Base-by-base conservation (phyloP, 2,888 invertebrate species). In the Lordiphosa andalusiaca region DNA sequence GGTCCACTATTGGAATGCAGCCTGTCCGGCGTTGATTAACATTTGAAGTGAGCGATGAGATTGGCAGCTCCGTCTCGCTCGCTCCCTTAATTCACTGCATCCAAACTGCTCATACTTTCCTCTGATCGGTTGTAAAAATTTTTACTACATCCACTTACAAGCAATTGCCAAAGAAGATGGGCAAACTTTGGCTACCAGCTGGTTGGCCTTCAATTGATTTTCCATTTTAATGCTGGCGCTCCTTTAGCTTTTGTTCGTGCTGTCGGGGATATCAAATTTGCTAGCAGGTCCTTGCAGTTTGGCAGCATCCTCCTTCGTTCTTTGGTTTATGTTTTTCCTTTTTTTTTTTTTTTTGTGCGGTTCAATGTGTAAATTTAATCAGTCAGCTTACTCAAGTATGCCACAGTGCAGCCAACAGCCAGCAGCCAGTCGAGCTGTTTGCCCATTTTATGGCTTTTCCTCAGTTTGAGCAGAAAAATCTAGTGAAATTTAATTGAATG, bases 341-440 rank as follows among this genome's bases (percentile, higher is more conserved):
- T n/a, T n/a, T n/a, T n/a, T 23, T n/a, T 4, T 36, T 36, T 39
- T 23, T 33, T 6, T 5, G 4, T 76, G 84, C 41, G 81, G 76
- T 53, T 51, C 67, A 12, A 65, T 69, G 83, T 83, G 83, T 69
- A 80, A 80, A 76, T 76, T 84, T 76, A 77, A 84, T 77, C 81
- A 83, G 73, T 44, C 73, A 60, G 59, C 56, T 56, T 53, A 38
- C 80, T 71, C 62, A 71, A 69, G 56, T 59, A 69, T 67, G 66
- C 56, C 30, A 48, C 53, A 51, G 35, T 52, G 61, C 61, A 38
- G 40, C 39, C 39, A 30, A 4, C 42, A 42, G 12, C 30, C 25
- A 42, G 30, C 30, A 44, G 16, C 16, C 16, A 10, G 12, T 30
- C 30, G 44, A 33, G 30, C 7, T 9, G 30, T 3, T 9, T 30